Conservation (phyloP, 2,797 vertebrate species). For the Girardinus metallicus region DNA sequence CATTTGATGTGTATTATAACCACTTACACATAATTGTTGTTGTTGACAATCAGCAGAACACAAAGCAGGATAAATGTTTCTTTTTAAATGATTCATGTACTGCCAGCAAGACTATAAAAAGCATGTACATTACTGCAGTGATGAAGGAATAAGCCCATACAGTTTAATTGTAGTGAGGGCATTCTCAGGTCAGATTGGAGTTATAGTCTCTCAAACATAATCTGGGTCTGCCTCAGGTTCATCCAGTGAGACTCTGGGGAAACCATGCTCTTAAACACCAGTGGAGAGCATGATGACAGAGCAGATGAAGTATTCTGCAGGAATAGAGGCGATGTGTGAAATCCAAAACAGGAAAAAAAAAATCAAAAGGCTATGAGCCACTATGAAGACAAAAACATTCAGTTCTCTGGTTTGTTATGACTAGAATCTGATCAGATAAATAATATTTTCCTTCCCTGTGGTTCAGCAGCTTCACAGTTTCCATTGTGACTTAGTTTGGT, state of each 20-base stretch:
- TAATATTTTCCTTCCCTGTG: slow-evolving; percentile 7
- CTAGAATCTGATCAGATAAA: slow-evolving; percentile 49
- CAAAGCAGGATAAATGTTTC: neutral
- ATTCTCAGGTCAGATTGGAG: neutral
- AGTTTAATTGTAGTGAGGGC: neutral
- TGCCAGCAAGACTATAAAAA: neutral
- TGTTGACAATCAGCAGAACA: neutral
- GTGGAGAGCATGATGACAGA: neutral
- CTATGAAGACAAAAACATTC: slow-evolving; percentile 6
- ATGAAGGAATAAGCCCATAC: neutral
- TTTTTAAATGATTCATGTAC: neutral
- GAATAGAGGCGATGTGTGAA: neutral
- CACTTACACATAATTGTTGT: neutral
- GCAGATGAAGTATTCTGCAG: neutral
- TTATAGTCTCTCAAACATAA: neutral
- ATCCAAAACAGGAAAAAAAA: neutral
- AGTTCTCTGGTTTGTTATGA: slow-evolving; percentile 36
- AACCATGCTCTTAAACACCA: neutral
- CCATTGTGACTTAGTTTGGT: slow-evolving; percentile 14
- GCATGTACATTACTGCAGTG: neutral
- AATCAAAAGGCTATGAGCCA: neutral
- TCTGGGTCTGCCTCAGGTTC: neutral
- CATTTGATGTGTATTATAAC: neutral
- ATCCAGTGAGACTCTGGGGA: neutral
- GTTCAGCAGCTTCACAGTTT: slow-evolving; percentile 4